Evolutionary conservation across 2,113 vertebrate genomes (phyloP), one percentile per base, ranked within the genome.

Genomic region (Corythoichthys haematopterus): DNA sequence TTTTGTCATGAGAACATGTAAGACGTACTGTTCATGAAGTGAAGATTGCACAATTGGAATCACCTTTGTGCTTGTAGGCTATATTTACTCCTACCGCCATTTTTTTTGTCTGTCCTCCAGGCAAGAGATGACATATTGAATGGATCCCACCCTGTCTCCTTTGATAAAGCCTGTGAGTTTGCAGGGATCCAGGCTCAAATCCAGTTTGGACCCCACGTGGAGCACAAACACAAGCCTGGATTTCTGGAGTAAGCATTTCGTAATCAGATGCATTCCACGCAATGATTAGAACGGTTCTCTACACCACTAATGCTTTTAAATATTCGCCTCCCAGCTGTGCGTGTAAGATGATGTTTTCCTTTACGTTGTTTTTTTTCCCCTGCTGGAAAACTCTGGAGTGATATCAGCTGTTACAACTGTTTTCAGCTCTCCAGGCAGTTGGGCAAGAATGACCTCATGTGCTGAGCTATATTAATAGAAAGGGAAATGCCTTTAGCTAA

Each of bases 51-150:
- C 75, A 70, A 69, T 79, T 66, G 56, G 57, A 64, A 59, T 78
- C 57, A 4, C 13, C 64, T 64, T 53, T 71, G 61, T 67, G 72
- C 63, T 59, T 70, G 43, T 60, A 14, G 40, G 35, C 67, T 66
- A 68, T 66, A 58, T 63, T 77, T 57, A 68, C 52, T 45, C 20
- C 33, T 10, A 20, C 20, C 48, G 56, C 57, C n/a, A 48, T 36
- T 74, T 55, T 78, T 53, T 37, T 71, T 51, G 2, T 85, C 68
- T 86, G 77, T 83, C 86, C 74, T 79, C 68, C 75, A 99, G 97
- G 97, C 97, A 64, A 93, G 97, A 67, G 97, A 99, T 87, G 97
- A 99, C 87, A 99, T 99, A 85, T 88, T 99, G 82, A 99, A 99
- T 12, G 97, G 97, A 65, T 99, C 97, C 77, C 97, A 99, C 80